phyloP scores from a whole-genome alignment of 2,113 vertebrate genomes.

The Calyptomena viridis region DNA sequence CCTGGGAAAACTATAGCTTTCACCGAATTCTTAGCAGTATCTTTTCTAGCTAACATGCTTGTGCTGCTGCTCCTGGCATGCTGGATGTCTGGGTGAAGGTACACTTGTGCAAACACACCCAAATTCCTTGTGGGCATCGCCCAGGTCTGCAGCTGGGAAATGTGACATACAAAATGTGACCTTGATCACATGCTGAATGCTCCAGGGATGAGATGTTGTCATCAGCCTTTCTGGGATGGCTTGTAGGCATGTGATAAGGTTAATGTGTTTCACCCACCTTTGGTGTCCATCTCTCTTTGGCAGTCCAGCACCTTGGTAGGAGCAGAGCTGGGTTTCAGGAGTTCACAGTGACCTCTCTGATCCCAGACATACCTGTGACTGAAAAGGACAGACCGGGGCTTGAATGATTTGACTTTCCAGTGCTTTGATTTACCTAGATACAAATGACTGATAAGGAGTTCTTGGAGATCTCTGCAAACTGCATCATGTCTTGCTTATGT shows the following conservation, averaged over 20 bases:
- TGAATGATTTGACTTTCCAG: background rate
- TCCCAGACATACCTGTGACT: background rate
- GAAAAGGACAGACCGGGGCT: background rate
- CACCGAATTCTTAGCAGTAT: background rate
- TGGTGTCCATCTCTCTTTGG: background rate
- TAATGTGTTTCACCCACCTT: background rate
- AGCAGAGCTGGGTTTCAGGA: background rate
- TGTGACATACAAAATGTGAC: background rate
- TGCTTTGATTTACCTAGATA: background rate
- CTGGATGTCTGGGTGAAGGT: background rate
- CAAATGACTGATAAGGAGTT: background rate
- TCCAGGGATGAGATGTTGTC: background rate
- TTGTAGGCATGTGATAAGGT: background rate
- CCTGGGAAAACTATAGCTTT: background rate
- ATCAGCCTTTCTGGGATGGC: background rate
- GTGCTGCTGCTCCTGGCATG: background rate
- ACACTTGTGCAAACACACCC: background rate
- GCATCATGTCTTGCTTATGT: background rate
- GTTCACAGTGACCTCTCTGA: background rate
- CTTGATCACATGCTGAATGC: background rate
- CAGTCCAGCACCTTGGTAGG: background rate
- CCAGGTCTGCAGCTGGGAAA: background rate
- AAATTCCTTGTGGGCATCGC: background rate
- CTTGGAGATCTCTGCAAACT: slow-evolving; percentile 14
- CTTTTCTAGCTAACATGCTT: background rate